Evolutionary conservation across 1,140 invertebrate genomes (phyloP).

Genomic region (Drosophila tsacasi): DNA sequence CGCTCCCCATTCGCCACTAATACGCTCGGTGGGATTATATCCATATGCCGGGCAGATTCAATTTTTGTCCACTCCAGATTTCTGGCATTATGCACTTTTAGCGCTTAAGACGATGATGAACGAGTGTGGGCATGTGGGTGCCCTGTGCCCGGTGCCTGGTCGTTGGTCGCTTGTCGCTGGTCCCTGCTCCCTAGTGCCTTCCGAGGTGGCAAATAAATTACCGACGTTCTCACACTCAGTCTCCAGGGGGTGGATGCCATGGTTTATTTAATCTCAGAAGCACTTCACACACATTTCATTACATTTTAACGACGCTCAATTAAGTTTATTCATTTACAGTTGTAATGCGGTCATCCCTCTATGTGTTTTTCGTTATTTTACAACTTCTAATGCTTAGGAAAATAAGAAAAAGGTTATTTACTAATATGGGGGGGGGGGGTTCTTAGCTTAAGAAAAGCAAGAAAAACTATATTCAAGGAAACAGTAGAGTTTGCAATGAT

Average conservation of each 20-base stretch:
- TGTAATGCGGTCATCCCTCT: constrained; percentile 8
- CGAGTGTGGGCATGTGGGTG: constrained; percentile 30
- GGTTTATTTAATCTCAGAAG: constrained; percentile 20
- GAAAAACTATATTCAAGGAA: no score
- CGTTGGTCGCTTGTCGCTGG: not conserved
- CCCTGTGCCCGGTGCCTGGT: not conserved
- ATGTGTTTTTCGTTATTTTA: not conserved
- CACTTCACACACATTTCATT: constrained; percentile 22
- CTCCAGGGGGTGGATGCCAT: not conserved
- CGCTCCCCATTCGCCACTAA: constrained; percentile 19
- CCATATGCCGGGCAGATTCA: constrained; percentile 45
- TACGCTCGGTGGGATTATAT: constrained; percentile 41
- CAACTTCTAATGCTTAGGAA: not conserved
- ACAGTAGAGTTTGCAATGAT: no score
- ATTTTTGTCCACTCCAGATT: constrained; percentile 48
- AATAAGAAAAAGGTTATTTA: not conserved
- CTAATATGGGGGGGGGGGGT: no score
- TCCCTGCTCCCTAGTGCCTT: not conserved
- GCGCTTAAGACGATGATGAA: constrained; percentile 37
- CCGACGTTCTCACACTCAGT: constrained; percentile 22
- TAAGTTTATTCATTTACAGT: constrained; percentile 20
- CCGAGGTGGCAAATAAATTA: constrained; percentile 37
- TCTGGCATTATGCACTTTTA: constrained; percentile 45
- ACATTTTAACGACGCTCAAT: constrained; percentile 21
- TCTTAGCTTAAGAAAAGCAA: not conserved